Conservation (phyloP, 2,113 vertebrate species). For the Anolis carolinensis region DNA sequence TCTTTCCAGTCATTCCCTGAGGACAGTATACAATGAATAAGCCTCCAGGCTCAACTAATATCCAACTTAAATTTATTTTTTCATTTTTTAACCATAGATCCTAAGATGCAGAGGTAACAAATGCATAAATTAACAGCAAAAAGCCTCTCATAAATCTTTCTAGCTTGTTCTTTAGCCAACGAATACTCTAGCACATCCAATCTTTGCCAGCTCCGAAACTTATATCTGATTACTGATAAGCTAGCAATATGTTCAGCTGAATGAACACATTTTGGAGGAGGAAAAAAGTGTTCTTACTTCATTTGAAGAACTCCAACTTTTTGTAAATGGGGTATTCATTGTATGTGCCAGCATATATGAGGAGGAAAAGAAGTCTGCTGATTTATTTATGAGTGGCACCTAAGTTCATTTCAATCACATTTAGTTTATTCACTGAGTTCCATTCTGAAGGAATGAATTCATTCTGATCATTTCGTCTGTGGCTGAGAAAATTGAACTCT, state of each 20-base stretch:
- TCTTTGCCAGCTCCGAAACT: not conserved
- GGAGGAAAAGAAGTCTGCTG: conserved; percentile 30
- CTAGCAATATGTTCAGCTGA: not conserved
- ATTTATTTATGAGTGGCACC: conserved; percentile 62
- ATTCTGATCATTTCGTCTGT: conserved; percentile 79
- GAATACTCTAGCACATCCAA: not conserved
- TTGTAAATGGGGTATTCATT: conserved; percentile 7
- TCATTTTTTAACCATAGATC: too few species aligned
- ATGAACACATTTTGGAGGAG: conserved; percentile 3
- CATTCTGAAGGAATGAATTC: conserved; percentile 79
- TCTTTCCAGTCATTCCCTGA: too few species aligned
- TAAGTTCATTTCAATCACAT: conserved; percentile 80
- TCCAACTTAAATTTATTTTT: not conserved
- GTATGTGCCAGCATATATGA: not conserved
- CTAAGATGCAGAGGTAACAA: not conserved
- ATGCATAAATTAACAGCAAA: not conserved
- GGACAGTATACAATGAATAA: not conserved
- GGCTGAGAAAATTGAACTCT: conserved; percentile 80
- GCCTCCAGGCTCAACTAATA: not conserved
- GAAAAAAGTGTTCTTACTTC: not conserved
- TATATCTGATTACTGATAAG: not conserved
- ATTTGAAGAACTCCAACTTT: conserved; percentile 6
- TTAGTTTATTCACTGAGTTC: conserved; percentile 78
- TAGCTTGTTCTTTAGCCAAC: not conserved
- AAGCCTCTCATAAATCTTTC: not conserved